A percentile compares a stretch with the other conserved stretches of the same genome.
Conservation (phyloP, 2,888 invertebrate species). For the Agriotes lineatus region DNA sequence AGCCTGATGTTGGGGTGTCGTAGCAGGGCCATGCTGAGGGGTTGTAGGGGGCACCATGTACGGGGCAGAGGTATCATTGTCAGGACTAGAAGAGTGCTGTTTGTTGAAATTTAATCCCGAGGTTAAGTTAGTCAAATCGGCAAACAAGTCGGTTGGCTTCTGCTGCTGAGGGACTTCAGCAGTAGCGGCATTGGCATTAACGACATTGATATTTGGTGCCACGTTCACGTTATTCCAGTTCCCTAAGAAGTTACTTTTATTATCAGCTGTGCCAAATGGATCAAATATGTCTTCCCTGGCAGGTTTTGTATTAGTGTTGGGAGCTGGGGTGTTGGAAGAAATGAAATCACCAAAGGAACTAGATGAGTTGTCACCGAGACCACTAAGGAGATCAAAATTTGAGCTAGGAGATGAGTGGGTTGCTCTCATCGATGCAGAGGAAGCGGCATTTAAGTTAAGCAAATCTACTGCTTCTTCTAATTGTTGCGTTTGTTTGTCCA, state of each 20-base stretch:
- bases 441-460: constrained; percentile 67
- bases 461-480: constrained; percentile 72
- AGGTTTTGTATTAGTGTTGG: constrained; percentile 3
- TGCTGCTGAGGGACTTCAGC: constrained; percentile 60
- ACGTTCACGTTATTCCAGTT: constrained; percentile 53
- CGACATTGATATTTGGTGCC: constrained; percentile 37
- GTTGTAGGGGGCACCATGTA: constrained; percentile 39
- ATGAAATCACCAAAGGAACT: constrained; percentile 68
- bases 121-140: constrained; percentile 71
- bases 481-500: constrained; percentile 25
- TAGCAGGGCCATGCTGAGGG: constrained; percentile 18
- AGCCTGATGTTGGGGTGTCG: constrained; percentile 65
- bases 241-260: constrained; percentile 58
- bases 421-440: constrained; percentile 34
- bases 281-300: constrained; percentile 69
- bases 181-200: neutral
- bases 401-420: constrained; percentile 63
- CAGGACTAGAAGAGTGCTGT: constrained; percentile 36
- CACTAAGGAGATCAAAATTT: constrained; percentile 74
- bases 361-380: constrained; percentile 60
- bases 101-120: constrained; percentile 62
- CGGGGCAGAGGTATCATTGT: constrained; percentile 50
- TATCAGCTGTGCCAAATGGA: constrained; percentile 70
- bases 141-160: constrained; percentile 77
- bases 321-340: constrained; percentile 38